Evolutionary conservation across 23 tunicate species (phyloP).

Genomic region (Trididemnum clinides): DNA sequence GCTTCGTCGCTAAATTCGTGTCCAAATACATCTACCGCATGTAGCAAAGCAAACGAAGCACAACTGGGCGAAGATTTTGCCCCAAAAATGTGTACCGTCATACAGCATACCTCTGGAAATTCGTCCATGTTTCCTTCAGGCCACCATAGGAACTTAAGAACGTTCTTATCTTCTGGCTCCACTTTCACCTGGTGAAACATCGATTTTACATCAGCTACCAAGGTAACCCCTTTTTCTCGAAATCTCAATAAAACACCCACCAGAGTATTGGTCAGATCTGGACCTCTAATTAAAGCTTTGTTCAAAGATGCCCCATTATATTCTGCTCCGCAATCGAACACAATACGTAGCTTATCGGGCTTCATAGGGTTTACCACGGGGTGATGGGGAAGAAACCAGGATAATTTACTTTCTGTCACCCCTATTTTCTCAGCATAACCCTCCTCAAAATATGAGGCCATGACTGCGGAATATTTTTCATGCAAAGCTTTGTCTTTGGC

Average conservation of each 20-base stretch:
- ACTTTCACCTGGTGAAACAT: slow-evolving; percentile 8
- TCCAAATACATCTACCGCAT: not conserved
- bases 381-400: slow-evolving; percentile 18
- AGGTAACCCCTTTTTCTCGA: not conserved
- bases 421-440: not conserved
- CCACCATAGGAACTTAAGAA: not conserved
- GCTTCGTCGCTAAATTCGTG: not conserved
- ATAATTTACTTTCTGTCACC: not conserved
- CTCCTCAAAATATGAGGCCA: not conserved
- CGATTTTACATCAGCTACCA: not conserved
- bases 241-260: not conserved
- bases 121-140: not conserved
- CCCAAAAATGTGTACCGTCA: not conserved
- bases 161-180: not conserved
- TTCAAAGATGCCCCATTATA: slow-evolving; percentile 7
- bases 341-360: slow-evolving; percentile 12
- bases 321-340: slow-evolving; percentile 13
- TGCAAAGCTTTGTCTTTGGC: not conserved
- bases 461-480: not conserved
- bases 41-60: not conserved
- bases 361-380: not conserved
- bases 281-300: not conserved
- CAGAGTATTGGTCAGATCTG: not conserved
- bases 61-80: not conserved
- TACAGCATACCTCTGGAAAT: not conserved